Base-by-base conservation (phyloP, 2,888 invertebrate genomes). In the Creontiades dilutus region DNA sequence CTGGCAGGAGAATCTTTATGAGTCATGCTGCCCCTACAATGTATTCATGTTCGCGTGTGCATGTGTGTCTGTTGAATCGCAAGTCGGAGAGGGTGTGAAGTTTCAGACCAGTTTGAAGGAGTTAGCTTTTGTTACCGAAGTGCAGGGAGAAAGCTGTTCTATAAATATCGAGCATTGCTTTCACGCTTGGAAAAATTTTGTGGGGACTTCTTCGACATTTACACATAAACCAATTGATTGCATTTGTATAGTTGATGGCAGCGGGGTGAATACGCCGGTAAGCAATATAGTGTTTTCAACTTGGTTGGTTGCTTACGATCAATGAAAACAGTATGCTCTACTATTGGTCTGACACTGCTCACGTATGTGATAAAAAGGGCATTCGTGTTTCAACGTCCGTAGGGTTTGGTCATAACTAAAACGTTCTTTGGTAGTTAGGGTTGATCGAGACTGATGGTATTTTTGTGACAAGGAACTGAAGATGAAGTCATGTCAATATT, bases 1-100 rank as follows among this genome's bases (percentile, higher is more conserved):
- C 23, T 68, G 12, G 68, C 4, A 68, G 23, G 68, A 68, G 68
- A 68, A 68, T 68, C 68, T 68, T 68, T 68, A 68, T 68, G 68
- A 68, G 23, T 68, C 23, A 68, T 68, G 68, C 68, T 13, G 23
- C 23, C 23, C 23, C 68, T 23, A 23, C 12, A n/a, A 23, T 27
- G 19, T 19, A 12, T 4, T 23, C 68, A 7, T 68, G 68, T 68
- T 57, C 57, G 57, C n/a, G 57, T n/a, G 19, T 7, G n/a, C 57
- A 7, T 57, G 57, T 57, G 57, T 57, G 57, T 16, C 0, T 11
- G 57, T 57, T n/a, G 57, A n/a, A n/a, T n/a, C 2, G 68, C n/a
- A 23, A 19, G 57, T 57, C 7, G 61, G 11, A 23, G 68, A 68
- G 68, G 68, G 23, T 68, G 68, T 68, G 68, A 68, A 68, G 68